phyloP scores from a whole-genome alignment of 2,888 invertebrate genomes.

The Frankliniella intonsa region DNA sequence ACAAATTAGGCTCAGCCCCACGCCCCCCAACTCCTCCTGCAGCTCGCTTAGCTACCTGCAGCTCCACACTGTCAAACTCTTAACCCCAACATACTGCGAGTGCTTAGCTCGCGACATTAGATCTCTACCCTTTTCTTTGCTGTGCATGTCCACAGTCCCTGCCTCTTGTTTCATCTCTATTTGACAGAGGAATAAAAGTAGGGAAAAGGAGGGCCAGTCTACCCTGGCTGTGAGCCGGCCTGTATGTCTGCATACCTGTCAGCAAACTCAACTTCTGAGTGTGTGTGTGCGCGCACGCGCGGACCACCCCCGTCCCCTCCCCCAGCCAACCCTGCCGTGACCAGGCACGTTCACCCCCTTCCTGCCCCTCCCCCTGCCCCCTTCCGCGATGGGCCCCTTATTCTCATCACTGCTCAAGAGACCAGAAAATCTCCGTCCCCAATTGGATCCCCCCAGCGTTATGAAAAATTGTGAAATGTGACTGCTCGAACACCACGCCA shows the following conservation, averaged over 20 bases:
- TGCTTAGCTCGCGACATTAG: too few relatives aligned
- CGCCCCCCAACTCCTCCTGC: too few relatives aligned
- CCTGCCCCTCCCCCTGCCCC: not conserved
- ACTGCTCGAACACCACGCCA: not conserved
- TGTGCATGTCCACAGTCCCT: not conserved
- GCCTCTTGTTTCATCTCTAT: not conserved
- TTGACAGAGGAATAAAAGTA: not conserved
- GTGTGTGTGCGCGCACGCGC: not conserved
- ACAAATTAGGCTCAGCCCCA: too few relatives aligned
- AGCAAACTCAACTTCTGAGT: not conserved
- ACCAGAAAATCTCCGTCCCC: conserved; percentile 18
- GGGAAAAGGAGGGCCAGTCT: not conserved
- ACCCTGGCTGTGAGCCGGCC: not conserved
- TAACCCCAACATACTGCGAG: too few relatives aligned
- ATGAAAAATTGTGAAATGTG: conserved; percentile 24
- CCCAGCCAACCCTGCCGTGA: not conserved
- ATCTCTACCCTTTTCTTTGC: too few relatives aligned
- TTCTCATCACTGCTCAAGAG: conserved; percentile 19
- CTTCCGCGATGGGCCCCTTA: conserved; percentile 5
- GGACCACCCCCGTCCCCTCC: not conserved
- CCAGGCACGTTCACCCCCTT: not conserved
- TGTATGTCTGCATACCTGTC: too few relatives aligned
- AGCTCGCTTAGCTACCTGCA: too few relatives aligned
- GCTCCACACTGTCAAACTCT: too few relatives aligned
- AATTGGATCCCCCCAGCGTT: conserved; percentile 10